Evolutionary conservation across 2,797 vertebrate genomes (phyloP).

Genomic region (Phyllotis vaccarum): DNA sequence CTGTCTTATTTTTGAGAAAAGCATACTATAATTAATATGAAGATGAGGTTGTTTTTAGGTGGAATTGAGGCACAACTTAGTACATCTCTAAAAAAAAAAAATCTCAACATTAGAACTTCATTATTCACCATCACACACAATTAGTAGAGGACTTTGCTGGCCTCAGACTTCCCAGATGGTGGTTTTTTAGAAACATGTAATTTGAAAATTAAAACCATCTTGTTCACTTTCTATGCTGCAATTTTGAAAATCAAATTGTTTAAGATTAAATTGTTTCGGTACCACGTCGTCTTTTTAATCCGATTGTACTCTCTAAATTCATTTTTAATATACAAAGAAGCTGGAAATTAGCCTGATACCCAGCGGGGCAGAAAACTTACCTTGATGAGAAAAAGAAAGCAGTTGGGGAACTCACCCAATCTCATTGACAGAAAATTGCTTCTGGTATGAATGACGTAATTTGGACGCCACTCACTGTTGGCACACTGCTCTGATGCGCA

Average conservation of each 20-base stretch:
- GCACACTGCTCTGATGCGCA: background rate
- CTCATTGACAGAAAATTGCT: constrained; percentile 51
- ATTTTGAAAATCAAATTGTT: constrained; percentile 72
- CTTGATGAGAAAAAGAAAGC: constrained; percentile 65
- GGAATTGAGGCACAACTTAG: background rate
- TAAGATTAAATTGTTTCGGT: constrained; percentile 64
- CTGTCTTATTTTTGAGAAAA: constrained; percentile 41
- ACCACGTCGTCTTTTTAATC: constrained; percentile 66
- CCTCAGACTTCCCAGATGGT: constrained; percentile 32
- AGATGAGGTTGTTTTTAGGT: background rate
- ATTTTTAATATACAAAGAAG: constrained; percentile 70
- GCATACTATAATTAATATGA: background rate
- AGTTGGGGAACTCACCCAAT: constrained; percentile 11
- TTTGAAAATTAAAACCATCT: constrained; percentile 71
- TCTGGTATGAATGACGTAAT: background rate
- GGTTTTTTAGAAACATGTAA: constrained; percentile 65
- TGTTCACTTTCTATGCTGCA: constrained; percentile 68
- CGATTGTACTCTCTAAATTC: constrained; percentile 68
- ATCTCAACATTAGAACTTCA: constrained; percentile 12
- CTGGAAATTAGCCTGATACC: constrained; percentile 69
- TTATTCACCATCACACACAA: constrained; percentile 47
- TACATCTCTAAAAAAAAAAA: constrained; percentile 1
- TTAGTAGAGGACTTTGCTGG: constrained; percentile 45
- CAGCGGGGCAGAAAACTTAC: constrained; percentile 69
- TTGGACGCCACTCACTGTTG: background rate